These are phyloP conservation scores for Nannobrachium achirus DNA, from an alignment of 2,113 vertebrate species.

Conservation along the genomic window DNA sequence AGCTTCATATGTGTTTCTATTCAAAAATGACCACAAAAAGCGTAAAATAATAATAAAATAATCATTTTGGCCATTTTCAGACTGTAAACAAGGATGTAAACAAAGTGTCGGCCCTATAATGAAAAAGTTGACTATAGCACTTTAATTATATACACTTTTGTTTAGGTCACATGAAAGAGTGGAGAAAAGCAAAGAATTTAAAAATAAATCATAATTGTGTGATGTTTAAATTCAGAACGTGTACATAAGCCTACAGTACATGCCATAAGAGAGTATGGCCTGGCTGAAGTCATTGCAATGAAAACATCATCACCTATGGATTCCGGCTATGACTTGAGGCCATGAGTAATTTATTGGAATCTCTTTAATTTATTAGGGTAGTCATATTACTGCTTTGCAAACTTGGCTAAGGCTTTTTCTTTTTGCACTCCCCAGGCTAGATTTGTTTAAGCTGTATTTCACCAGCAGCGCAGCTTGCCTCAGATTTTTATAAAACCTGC, in stretches of 20 bases:
- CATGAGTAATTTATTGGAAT: constrained; percentile 44
- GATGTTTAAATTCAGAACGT: neutral
- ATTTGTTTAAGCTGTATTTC: constrained; percentile 41
- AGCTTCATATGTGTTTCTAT: no score
- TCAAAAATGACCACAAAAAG: no score
- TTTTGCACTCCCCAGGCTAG: constrained; percentile 10
- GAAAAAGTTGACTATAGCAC: no score
- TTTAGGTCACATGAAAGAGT: constrained; percentile 11
- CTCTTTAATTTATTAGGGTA: constrained; percentile 51
- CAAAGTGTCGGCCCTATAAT: no score
- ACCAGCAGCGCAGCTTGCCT: constrained; percentile 20
- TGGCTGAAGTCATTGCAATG: constrained; percentile 16
- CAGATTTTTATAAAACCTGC: constrained; percentile 29
- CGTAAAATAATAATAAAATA: no score
- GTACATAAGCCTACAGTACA: neutral
- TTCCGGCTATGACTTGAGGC: constrained; percentile 34
- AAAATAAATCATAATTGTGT: constrained; percentile 21
- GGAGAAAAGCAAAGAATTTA: constrained; percentile 8
- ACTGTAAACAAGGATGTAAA: no score
- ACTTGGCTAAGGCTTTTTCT: constrained; percentile 29
- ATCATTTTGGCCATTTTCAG: no score
- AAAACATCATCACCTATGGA: constrained; percentile 36
- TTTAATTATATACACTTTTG: constrained; percentile 12
- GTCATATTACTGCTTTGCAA: constrained; percentile 39
- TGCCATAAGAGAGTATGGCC: constrained; percentile 30